A percentile compares a stretch with the other conserved stretches of the same genome.
Conservation (phyloP, 2,113 vertebrate genomes). For the Perognathus longimembris region DNA sequence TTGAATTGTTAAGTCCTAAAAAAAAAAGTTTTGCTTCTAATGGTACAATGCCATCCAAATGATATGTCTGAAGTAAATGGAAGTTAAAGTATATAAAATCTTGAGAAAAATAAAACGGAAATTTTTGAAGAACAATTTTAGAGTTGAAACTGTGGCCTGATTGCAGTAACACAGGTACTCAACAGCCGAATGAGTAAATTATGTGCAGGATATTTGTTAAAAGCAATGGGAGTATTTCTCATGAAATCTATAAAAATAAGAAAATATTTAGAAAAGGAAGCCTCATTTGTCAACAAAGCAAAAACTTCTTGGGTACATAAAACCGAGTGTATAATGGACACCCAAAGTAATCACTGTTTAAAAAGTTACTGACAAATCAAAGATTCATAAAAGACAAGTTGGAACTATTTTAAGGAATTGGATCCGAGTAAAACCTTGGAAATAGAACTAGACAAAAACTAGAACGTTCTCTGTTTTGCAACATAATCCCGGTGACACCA, state of each 20-base stretch:
- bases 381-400: not conserved
- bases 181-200: not conserved
- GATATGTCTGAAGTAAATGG: not conserved
- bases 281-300: too few species aligned
- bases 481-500: not conserved
- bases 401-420: not conserved
- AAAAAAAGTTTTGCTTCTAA: not conserved
- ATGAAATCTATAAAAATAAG: not conserved
- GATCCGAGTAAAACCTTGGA: not conserved
- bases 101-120: not conserved
- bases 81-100: not conserved
- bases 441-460: not conserved
- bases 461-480: not conserved
- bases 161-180: not conserved
- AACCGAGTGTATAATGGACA: not conserved
- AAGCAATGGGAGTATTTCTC: not conserved
- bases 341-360: not conserved
- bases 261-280: not conserved
- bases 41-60: not conserved
- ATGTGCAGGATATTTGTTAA: not conserved
- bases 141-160: not conserved
- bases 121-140: not conserved
- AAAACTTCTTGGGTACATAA: too few species aligned
- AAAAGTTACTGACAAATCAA: not conserved
- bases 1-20: not conserved